Evolutionary conservation across 2,113 vertebrate species (phyloP).

Genomic region (Neopipo cinnamomea): DNA sequence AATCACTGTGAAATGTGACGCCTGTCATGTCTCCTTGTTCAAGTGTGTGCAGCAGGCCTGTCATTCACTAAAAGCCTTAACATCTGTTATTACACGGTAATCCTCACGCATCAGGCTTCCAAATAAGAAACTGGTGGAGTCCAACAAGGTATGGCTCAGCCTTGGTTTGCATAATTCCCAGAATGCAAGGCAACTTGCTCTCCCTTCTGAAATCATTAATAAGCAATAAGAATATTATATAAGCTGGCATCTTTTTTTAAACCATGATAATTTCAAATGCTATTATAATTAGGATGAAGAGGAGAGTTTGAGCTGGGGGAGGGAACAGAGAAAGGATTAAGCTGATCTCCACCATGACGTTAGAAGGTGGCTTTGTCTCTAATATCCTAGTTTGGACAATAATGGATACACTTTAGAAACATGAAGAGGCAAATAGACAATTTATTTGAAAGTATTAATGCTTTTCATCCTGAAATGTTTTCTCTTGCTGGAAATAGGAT

Average conservation of each 20-base stretch:
- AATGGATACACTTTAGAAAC: background rate
- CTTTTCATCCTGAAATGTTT: slow-evolving; percentile 28
- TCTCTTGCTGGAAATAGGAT: slow-evolving; percentile 9
- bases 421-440: slow-evolving; percentile 22
- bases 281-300: slow-evolving; percentile 67
- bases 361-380: slow-evolving; percentile 42
- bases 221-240: slow-evolving; percentile 70
- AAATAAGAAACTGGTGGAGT: slow-evolving; percentile 5
- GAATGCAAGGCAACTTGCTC: slow-evolving; percentile 34
- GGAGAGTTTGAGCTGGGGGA: slow-evolving; percentile 55
- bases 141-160: slow-evolving; percentile 53
- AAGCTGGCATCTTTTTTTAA: slow-evolving; percentile 65
- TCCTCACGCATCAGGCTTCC: slow-evolving; percentile 42
- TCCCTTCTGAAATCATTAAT: slow-evolving; percentile 59
- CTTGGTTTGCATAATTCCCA: slow-evolving; percentile 58
- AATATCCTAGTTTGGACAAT: background rate
- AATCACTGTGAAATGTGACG: slow-evolving; percentile 23
- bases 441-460: slow-evolving; percentile 49
- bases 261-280: slow-evolving; percentile 60
- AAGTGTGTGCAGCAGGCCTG: slow-evolving; percentile 10
- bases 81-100: slow-evolving; percentile 55
- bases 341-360: slow-evolving; percentile 42
- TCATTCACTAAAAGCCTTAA: slow-evolving; percentile 44
- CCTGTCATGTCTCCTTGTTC: slow-evolving; percentile 26
- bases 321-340: slow-evolving; percentile 50